Evolutionary conservation across 30 jellyfish, hydroid and myxozoan species (phyloP), one percentile per base, ranked within the genome.

Genomic region (Clytia hemisphaerica): DNA sequence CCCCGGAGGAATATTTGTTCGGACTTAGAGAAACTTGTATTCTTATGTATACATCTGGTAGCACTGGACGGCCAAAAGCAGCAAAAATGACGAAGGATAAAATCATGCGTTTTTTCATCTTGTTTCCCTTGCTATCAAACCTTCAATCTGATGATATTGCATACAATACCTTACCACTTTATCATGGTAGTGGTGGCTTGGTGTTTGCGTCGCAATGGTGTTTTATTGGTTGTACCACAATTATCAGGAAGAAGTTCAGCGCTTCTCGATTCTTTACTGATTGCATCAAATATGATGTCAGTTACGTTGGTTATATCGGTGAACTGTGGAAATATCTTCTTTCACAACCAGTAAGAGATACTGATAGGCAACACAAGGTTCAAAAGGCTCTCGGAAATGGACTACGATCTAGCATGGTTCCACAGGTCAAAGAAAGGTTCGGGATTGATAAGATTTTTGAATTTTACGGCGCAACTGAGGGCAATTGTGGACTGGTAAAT

Each of bases 61-160:
- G 63, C 6, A 59, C 72, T 6, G 72, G 72, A 19, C 72, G 25
- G 14, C 72, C 72, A 6, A 59, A 59, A 59, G 63, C 72, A 12
- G 72, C 61, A 6, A 27, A 6, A 6, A 32, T 59, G n/a, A 22
- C 14, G 14, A 10, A 59, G 14, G 24, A 9, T 5, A 59, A 27
- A 61, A 21, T 21, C n/a, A 6, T 21, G 25, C n/a, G n/a, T 22
- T 12, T 30, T 50, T 12, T 50, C 10, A 10, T n/a, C n/a, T n/a
- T 30, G 6, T 50, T 50, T 21, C 10, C 16, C 25, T 26, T 6
- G 18, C 9, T 59, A 6, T 32, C 31, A 9, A 22, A 22, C 14
- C 25, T 32, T 28, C 25, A 59, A 21, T n/a, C 14, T 9, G 6
- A 10, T 59, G 72, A 59, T 27, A 27, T 59, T 22, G 31, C 7